Conservation (phyloP, 2,797 vertebrate genomes). For the Ispidina lecontei region DNA sequence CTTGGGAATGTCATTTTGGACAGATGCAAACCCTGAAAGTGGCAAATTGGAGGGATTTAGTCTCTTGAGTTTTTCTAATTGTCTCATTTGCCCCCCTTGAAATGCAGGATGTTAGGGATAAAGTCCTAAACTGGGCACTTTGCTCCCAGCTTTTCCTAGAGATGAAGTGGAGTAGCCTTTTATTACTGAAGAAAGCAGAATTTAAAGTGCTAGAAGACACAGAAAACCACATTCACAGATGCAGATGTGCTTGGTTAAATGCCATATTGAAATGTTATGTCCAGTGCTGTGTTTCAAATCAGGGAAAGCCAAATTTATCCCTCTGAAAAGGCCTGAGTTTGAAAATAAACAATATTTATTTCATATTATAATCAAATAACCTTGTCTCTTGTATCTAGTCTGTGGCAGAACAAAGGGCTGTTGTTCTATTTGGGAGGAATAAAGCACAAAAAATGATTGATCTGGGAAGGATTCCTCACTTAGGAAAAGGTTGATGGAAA, state of each 20-base stretch:
- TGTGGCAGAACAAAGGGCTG: not conserved
- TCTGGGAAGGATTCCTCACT: not conserved
- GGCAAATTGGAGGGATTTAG: not conserved
- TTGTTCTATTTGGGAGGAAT: not conserved
- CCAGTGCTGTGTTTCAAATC: not conserved
- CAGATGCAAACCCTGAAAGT: not conserved
- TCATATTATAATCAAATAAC: not conserved
- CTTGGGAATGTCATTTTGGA: not conserved
- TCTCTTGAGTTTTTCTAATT: rapidly evolving
- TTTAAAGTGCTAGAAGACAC: not conserved
- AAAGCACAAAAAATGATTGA: not conserved
- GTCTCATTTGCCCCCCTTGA: not conserved
- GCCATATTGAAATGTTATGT: not conserved
- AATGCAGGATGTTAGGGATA: not conserved
- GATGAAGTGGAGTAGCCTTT: not conserved
- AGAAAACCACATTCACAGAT: not conserved
- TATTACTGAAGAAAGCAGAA: not conserved
- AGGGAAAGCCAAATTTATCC: not conserved
- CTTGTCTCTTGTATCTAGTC: not conserved
- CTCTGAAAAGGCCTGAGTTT: not conserved
- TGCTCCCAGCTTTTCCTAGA: not conserved
- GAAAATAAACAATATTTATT: not conserved
- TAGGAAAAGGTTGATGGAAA: not conserved
- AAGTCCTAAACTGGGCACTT: not conserved
- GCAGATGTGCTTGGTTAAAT: not conserved